Conservation (phyloP, 2,888 invertebrate species). For the Drosophila mimetica region DNA sequence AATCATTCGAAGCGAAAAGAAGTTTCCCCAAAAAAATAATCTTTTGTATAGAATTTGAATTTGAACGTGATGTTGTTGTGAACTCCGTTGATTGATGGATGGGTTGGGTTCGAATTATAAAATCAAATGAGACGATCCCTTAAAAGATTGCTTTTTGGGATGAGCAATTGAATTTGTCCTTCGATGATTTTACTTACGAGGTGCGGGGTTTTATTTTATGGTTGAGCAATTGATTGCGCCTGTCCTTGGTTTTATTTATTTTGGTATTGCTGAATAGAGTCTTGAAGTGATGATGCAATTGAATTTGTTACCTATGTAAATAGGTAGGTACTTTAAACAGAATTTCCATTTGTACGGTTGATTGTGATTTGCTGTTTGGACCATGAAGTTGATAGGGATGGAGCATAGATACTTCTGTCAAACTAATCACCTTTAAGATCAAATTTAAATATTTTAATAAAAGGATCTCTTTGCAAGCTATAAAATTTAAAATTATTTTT, state of each 20-base stretch:
- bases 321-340: too few species aligned
- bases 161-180: slow-evolving; percentile 30
- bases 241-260: slow-evolving; percentile 5
- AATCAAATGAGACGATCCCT: slow-evolving; percentile 39
- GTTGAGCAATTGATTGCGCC: background rate
- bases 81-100: slow-evolving; percentile 36
- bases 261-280: background rate
- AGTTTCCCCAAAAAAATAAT: slow-evolving; percentile 10
- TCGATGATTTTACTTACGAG: background rate
- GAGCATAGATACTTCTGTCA: too few species aligned
- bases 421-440: too few species aligned
- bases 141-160: slow-evolving; percentile 13
- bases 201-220: slow-evolving; percentile 20
- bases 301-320: background rate
- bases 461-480: too few species aligned
- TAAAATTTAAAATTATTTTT: too few species aligned
- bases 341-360: too few species aligned
- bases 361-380: too few species aligned
- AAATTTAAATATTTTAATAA: too few species aligned
- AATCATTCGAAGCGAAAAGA: slow-evolving; percentile 6
- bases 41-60: slow-evolving; percentile 28
- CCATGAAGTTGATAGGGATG: too few species aligned
- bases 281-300: background rate
- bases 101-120: slow-evolving; percentile 32
- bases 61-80: slow-evolving; percentile 31